Base-by-base conservation (phyloP, 2,797 vertebrate genomes). In the Taeniopygia guttata region DNA sequence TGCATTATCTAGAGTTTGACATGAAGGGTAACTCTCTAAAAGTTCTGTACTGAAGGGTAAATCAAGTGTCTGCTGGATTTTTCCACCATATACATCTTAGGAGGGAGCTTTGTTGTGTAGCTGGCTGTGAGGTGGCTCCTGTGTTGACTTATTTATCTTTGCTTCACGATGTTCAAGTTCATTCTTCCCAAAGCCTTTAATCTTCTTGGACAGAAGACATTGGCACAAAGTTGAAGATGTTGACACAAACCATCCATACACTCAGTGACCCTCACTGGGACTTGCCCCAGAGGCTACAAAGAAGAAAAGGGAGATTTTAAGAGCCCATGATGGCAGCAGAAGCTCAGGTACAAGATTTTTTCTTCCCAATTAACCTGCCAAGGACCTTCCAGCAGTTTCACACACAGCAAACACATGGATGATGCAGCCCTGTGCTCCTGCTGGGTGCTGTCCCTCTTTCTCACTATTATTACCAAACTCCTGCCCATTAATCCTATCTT, bases 261-360 rank as follows among this genome's bases (percentile, higher is more conserved):
- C n/a, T n/a, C 34, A 46, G n/a, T 55, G 36, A 66, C 54, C 14
- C 55, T 72, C n/a, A 9, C 9, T 54, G 66, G 29, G 54, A 60
- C 10, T 49, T 26, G 29, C 7, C 42, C 49, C 49, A 30, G 23
- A 9, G 29, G 27, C 26, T 34, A 26, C 25, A 38, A 63, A 60
- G 51, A 75, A 83, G 29, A n/a, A 34, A n/a, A 62, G 3, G 4
- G 21, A 36, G 9, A 21, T 32, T 81, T 5, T 20, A 29, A 43
- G 51, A 70, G 23, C 23, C 34, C 34, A 3, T 9, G 17, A 30
- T 26, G n/a, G 29, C 22, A 46, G 11, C 16, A 45, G 54, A 72
- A 66, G 14, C 0, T 0, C 48, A 70, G 55, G 5, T 32, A 36
- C 18, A 43, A 29, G 0, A 4, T 4, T 11, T 8, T 66, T 52